Conservation (phyloP, 2,888 invertebrate species). For the Hydraecia micacea region DNA sequence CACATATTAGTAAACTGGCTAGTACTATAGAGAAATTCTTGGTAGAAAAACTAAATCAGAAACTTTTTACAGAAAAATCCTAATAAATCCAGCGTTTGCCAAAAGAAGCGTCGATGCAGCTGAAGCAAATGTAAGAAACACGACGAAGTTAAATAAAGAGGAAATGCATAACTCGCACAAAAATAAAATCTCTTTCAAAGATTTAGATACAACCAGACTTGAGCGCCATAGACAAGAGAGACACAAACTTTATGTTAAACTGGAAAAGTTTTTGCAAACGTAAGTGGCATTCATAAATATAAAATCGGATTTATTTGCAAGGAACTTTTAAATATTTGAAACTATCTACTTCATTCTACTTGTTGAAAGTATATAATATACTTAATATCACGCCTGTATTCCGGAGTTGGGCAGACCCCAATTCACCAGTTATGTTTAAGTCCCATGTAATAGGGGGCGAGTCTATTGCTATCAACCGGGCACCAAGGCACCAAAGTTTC, state of each 20-base stretch:
- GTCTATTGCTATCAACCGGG: not conserved
- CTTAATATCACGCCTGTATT: too few relatives aligned
- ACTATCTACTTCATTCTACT: constrained; percentile 13
- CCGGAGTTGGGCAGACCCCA: not conserved
- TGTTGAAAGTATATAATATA: not conserved
- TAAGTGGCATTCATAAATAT: constrained; percentile 83
- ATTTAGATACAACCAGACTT: constrained; percentile 76
- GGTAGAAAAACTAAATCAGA: not conserved
- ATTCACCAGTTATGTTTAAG: not conserved
- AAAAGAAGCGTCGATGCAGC: constrained; percentile 81
- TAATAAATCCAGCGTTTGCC: constrained; percentile 87
- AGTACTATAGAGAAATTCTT: not conserved
- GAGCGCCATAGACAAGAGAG: constrained; percentile 91
- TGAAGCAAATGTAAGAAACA: constrained; percentile 46
- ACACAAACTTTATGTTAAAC: constrained; percentile 91
- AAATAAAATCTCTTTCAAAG: constrained; percentile 72
- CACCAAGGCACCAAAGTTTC: not conserved
- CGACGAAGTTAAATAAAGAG: constrained; percentile 68
- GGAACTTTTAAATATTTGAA: constrained; percentile 39
- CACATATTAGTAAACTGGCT: too few relatives aligned
- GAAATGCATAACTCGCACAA: constrained; percentile 81
- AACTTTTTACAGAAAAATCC: constrained; percentile 75
- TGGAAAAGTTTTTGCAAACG: constrained; percentile 92
- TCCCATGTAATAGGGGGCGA: not conserved
- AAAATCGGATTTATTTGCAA: constrained; percentile 44